Percentiles rank a stretch among this genome's conserved stretches.
phyloP scores from a whole-genome alignment of 2,113 vertebrate species.

The crab-eating macaque (Macaca fascicularis) region T2T-MFA8v1.1 NC_088377.1:132681501-132682000 shows the following conservation, averaged over 20 bases:
- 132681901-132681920: neutral
- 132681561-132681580: neutral
- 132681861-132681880: neutral
- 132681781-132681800: neutral
- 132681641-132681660: neutral
- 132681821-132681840: neutral
- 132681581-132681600: neutral
- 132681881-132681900: neutral
- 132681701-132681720: neutral
- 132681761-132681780: neutral
- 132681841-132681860: neutral
- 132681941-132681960: neutral
- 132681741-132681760: neutral
- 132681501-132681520: neutral
- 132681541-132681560: constrained; percentile 28
- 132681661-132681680: neutral
- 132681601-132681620: too few species aligned
- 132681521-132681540: neutral
- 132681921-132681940: neutral
- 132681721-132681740: neutral
- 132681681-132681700: neutral
- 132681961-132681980: neutral
- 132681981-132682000: neutral
- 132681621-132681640: neutral
- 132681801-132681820: neutral